Evolutionary conservation across 2,797 vertebrate genomes (phyloP), one percentile per base, ranked within the genome.

Genomic region (Coranthus polyacanthus): DNA sequence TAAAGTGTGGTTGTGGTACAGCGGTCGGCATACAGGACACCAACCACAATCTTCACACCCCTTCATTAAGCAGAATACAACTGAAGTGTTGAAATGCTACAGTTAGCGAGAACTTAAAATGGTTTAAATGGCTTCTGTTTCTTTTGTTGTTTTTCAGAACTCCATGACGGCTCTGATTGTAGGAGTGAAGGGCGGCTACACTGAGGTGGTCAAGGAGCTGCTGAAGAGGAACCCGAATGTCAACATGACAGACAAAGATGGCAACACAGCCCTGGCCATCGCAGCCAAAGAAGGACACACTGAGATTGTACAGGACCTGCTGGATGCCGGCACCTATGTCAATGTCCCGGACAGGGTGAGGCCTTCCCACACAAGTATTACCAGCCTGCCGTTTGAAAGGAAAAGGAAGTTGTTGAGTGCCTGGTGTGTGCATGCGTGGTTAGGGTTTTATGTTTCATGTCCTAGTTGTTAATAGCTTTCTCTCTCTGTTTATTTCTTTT

Each of bases 101-200:
- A 8, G 16, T 54, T 21, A 4, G 4, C 37, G 17, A 5, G 11
- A 55, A 12, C 9, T 13, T 52, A 1, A 50, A 18, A 42, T 45
- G 5, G 20, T 36, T 38, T 17, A 21, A 43, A 10, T 44, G 7
- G 0, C 3, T 0, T 42, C 8, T 49, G 12, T 56, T 92, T 90
- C 6, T 43, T 11, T 50, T 7, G 24, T 50, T 7, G 24, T 49
- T 42, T 75, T 64, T 4, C 81, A 98, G 98, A 99, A 99, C 91
- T 99, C 98, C 0, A 99, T 98, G 97, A 99, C 98, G 0, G 98
- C 97, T 12, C 93, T 99, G 67, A 99, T 99, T 46, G 98, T 99
- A 77, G 97, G 95, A 6, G 98, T 99, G 46, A 97, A 95, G 88
- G 97, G 98, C 0, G 97, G 97, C 42, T 98, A 94, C 73, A 97